Evolutionary conservation across 92 coral and sea anemone genomes (phyloP).

Genomic region (Blastomussa wellsi): DNA sequence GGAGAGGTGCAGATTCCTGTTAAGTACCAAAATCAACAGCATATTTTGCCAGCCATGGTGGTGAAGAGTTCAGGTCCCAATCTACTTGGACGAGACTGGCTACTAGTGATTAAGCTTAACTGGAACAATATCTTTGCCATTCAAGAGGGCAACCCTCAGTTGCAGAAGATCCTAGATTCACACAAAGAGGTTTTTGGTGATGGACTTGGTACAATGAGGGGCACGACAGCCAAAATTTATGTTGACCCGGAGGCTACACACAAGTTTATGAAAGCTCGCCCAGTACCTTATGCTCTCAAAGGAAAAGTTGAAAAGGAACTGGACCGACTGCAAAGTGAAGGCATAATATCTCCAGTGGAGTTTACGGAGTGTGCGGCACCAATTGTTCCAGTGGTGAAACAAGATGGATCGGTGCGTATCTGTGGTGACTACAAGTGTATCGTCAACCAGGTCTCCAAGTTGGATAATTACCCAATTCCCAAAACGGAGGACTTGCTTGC

Average conservation of each 20-base stretch:
- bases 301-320: slow-evolving; percentile 53
- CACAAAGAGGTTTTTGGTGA: slow-evolving; percentile 28
- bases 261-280: slow-evolving; percentile 61
- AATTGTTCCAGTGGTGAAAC: slow-evolving; percentile 56
- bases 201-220: slow-evolving; percentile 56
- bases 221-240: slow-evolving; percentile 50
- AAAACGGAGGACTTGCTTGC: no score
- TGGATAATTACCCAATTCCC: slow-evolving; percentile 71
- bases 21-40: slow-evolving; percentile 26
- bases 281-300: slow-evolving; percentile 49
- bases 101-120: slow-evolving; percentile 15
- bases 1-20: slow-evolving; percentile 52
- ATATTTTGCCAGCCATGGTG: slow-evolving; percentile 31
- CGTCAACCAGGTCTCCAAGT: slow-evolving; percentile 54
- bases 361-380: slow-evolving; percentile 58
- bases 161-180: not conserved
- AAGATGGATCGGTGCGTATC: slow-evolving; percentile 49
- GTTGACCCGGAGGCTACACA: slow-evolving; percentile 53
- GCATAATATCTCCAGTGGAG: slow-evolving; percentile 53
- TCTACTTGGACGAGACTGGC: slow-evolving; percentile 59
- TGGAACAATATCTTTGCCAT: slow-evolving; percentile 33
- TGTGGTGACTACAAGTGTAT: slow-evolving; percentile 67
- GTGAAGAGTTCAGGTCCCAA: slow-evolving; percentile 50
- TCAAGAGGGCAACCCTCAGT: slow-evolving; percentile 13
- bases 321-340: slow-evolving; percentile 45